These are phyloP conservation scores for Lophura nycthemera DNA, from an alignment of 2,113 vertebrate genomes.

Conservation along the genomic window DNA sequence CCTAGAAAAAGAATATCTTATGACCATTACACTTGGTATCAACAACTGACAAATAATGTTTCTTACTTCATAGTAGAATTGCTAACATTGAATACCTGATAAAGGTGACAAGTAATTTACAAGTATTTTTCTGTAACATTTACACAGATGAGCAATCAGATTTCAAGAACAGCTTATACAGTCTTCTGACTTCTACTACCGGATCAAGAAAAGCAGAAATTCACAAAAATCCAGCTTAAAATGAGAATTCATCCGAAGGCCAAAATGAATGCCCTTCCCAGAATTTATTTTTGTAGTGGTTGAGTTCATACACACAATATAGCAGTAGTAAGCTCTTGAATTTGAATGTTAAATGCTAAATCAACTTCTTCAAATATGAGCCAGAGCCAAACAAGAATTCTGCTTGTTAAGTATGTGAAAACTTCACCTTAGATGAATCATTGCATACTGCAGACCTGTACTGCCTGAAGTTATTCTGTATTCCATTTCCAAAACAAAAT, in stretches of 20 bases:
- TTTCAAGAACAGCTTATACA: not conserved
- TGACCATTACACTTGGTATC: not conserved
- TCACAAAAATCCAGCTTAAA: not conserved
- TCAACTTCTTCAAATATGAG: slow-evolving; percentile 23
- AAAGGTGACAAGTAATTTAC: not conserved
- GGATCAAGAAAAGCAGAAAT: not conserved
- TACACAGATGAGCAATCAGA: not conserved
- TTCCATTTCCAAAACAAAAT: slow-evolving; percentile 65
- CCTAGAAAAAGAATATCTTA: not conserved
- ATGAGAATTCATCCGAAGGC: not conserved
- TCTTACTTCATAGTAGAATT: not conserved
- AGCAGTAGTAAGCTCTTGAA: not conserved
- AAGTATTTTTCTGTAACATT: not conserved
- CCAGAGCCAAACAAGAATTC: slow-evolving; percentile 36
- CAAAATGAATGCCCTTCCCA: not conserved
- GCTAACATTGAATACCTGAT: not conserved
- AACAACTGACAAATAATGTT: not conserved
- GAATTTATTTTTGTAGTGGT: not conserved
- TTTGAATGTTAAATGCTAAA: slow-evolving; percentile 41
- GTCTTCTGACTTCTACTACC: not conserved
- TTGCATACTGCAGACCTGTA: slow-evolving; percentile 55
- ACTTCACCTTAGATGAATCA: slow-evolving; percentile 67
- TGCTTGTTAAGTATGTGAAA: slow-evolving; percentile 43
- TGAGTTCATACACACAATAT: not conserved
- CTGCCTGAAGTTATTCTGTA: slow-evolving; percentile 54